These are phyloP conservation scores for Chrysopa pallens DNA, from an alignment of 1,140 invertebrate species.

Conservation along the genomic window DNA sequence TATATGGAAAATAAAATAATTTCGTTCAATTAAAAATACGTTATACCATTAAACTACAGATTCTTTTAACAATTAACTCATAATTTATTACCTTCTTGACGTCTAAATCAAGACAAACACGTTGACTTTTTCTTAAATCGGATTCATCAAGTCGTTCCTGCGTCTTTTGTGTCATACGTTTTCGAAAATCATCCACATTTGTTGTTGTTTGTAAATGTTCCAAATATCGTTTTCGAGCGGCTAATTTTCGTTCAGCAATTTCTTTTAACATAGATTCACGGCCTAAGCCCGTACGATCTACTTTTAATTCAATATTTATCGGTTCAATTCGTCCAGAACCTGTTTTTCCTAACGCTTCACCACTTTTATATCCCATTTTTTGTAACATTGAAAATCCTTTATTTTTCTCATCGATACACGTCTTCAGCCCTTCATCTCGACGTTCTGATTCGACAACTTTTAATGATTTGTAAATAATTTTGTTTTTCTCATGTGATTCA, in stretches of 20 bases:
- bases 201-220: not conserved
- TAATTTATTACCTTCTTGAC: not conserved
- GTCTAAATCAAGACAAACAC: not conserved
- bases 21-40: too few species aligned
- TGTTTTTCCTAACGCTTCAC: not conserved
- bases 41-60: too few species aligned
- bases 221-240: not conserved
- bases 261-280: not conserved
- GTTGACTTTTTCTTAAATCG: not conserved
- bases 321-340: not conserved
- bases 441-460: not conserved
- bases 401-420: not conserved
- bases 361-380: not conserved
- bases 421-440: not conserved
- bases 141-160: not conserved
- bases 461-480: not conserved
- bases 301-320: not conserved
- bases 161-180: not conserved
- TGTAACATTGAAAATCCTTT: not conserved
- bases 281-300: not conserved
- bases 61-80: too few species aligned
- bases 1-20: too few species aligned
- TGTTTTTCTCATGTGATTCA: not conserved
- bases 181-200: not conserved
- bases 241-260: not conserved